These are phyloP conservation scores for Emydura subglobosa DNA, from an alignment of 2,113 vertebrate genomes.

Conservation along the genomic window DNA sequence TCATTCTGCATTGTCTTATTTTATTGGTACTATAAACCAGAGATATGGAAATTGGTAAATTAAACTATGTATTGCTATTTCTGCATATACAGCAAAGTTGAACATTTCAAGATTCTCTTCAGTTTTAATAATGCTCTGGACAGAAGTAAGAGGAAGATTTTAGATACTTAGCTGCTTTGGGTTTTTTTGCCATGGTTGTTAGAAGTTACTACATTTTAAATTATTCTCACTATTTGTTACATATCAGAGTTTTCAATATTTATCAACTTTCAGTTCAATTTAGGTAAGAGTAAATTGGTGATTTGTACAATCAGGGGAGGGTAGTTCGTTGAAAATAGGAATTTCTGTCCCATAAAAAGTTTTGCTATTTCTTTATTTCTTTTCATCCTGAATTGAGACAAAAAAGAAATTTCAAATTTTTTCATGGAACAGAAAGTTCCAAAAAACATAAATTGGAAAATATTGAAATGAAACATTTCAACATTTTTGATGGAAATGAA, in stretches of 20 bases:
- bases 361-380: neutral
- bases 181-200: neutral
- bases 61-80: neutral
- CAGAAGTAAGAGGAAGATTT: constrained; percentile 28
- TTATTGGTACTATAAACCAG: constrained; percentile 16
- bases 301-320: neutral
- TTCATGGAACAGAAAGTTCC: neutral
- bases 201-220: neutral
- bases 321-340: neutral
- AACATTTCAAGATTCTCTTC: neutral
- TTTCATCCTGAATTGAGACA: neutral
- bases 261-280: constrained; percentile 5
- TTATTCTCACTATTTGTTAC: neutral
- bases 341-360: neutral
- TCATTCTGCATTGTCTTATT: neutral
- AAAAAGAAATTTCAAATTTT: neutral
- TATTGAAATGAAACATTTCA: neutral
- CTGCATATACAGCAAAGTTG: neutral
- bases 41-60: neutral
- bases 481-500: no score
- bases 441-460: neutral
- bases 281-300: neutral
- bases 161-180: neutral
- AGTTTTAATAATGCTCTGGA: neutral
- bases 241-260: neutral